phyloP scores from a whole-genome alignment of 2,113 vertebrate genomes.

The Chaetodon auriga region DNA sequence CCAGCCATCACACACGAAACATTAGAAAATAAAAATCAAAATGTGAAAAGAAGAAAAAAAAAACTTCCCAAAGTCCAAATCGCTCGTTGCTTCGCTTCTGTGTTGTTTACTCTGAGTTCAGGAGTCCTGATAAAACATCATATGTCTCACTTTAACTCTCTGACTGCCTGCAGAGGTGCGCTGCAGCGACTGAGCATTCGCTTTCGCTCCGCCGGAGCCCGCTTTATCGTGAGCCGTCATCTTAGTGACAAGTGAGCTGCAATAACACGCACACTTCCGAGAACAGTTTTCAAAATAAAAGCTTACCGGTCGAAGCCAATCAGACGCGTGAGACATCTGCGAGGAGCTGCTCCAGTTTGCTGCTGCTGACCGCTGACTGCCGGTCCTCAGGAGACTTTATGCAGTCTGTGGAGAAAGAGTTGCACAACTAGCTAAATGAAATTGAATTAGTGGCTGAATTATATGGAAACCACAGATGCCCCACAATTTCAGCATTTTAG shows the following conservation, averaged over 20 bases:
- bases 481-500: neutral
- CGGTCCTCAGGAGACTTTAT: neutral
- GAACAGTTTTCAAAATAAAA: slow-evolving; percentile 24
- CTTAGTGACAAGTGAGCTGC: neutral
- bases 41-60: neutral
- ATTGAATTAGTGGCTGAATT: neutral
- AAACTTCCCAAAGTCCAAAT: slow-evolving; percentile 8
- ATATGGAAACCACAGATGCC: too few relatives aligned
- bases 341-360: neutral
- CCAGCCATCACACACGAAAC: slow-evolving; percentile 77
- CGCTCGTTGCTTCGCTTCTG: neutral
- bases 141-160: neutral
- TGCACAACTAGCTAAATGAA: neutral
- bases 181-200: neutral
- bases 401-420: neutral
- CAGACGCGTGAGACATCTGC: neutral
- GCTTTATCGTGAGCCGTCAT: slow-evolving; percentile 7
- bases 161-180: neutral
- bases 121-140: neutral
- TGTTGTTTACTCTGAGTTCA: neutral
- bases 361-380: too few relatives aligned
- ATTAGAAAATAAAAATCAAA: slow-evolving; percentile 1
- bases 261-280: neutral
- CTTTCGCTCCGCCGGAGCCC: neutral
- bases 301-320: neutral